phyloP scores from a whole-genome alignment of 2,113 vertebrate species.

The Perccottus glenii region DNA sequence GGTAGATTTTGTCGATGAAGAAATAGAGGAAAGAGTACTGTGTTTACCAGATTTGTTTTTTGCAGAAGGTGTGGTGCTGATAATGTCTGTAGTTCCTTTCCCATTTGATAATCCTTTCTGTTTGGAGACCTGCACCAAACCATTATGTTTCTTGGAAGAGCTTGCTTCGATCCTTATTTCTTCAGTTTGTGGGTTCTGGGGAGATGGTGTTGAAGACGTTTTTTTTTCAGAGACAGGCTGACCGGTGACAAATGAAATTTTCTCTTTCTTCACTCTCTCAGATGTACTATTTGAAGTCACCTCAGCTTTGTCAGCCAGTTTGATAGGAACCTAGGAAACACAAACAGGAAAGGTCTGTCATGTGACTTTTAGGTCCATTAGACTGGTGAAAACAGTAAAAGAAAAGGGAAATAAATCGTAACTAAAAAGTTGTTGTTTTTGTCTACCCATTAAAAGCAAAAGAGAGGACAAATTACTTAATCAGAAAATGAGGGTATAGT shows the following conservation, averaged over 20 bases:
- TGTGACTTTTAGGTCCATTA: constrained; percentile 33
- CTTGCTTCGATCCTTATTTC: constrained; percentile 76
- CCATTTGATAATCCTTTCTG: constrained; percentile 84
- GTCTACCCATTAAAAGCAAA: constrained; percentile 51
- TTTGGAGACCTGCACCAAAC: constrained; percentile 78
- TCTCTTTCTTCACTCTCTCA: constrained; percentile 69
- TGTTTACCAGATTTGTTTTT: constrained; percentile 83
- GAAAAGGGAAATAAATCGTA: constrained; percentile 27
- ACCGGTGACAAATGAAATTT: constrained; percentile 48
- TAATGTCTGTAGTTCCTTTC: constrained; percentile 81
- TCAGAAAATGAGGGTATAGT: constrained; percentile 65
- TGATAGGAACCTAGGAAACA: constrained; percentile 70
- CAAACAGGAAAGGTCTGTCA: constrained; percentile 55
- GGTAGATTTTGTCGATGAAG: constrained; percentile 43
- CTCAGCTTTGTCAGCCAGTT: constrained; percentile 71
- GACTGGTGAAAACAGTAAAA: constrained; percentile 29
- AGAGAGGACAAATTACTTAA: constrained; percentile 61
- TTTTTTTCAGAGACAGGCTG: constrained; percentile 50
- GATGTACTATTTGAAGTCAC: constrained; percentile 62
- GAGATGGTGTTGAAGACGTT: constrained; percentile 32
- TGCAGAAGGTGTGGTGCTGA: constrained; percentile 83
- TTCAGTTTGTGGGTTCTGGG: constrained; percentile 17
- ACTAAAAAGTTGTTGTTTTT: constrained; percentile 54
- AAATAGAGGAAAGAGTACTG: constrained; percentile 40
- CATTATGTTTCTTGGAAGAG: constrained; percentile 75